Conservation (phyloP, 53 echinoderm and acorn worm genomes). For the Henricia sp. region DNA sequence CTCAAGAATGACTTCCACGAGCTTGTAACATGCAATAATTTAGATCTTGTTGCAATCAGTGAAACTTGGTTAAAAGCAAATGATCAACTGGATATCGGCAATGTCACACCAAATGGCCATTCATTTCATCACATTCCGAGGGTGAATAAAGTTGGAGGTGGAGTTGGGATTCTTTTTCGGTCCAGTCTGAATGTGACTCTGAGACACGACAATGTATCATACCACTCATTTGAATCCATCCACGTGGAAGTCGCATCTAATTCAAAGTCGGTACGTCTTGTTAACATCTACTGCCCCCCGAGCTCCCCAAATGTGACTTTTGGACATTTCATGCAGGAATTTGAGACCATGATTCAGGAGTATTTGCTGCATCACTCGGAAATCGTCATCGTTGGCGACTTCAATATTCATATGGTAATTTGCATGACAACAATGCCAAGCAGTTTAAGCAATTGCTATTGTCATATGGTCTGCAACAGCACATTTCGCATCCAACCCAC, state of each 20-base stretch:
- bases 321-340: slow-evolving; percentile 27
- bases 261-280: slow-evolving; percentile 29
- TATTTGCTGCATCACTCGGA: not conserved
- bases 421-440: not conserved
- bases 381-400: not conserved
- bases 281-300: slow-evolving; percentile 8
- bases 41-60: slow-evolving; percentile 24
- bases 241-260: slow-evolving; percentile 19
- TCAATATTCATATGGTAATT: not conserved
- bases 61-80: slow-evolving; percentile 46
- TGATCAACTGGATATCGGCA: not conserved
- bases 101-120: slow-evolving; percentile 35
- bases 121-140: not conserved
- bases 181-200: slow-evolving; percentile 13
- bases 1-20: slow-evolving; percentile 25
- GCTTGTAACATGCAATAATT: slow-evolving; percentile 4
- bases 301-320: not conserved
- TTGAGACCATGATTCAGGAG: not conserved
- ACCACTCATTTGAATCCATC: slow-evolving; percentile 31
- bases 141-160: not conserved
- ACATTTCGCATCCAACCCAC: not conserved
- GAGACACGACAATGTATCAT: not conserved
- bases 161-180: slow-evolving; percentile 23
- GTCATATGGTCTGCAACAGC: not conserved
- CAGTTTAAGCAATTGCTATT: not conserved